These are phyloP conservation scores for Brotula barbata DNA, from an alignment of 2,797 vertebrate species.

Conservation along the genomic window DNA sequence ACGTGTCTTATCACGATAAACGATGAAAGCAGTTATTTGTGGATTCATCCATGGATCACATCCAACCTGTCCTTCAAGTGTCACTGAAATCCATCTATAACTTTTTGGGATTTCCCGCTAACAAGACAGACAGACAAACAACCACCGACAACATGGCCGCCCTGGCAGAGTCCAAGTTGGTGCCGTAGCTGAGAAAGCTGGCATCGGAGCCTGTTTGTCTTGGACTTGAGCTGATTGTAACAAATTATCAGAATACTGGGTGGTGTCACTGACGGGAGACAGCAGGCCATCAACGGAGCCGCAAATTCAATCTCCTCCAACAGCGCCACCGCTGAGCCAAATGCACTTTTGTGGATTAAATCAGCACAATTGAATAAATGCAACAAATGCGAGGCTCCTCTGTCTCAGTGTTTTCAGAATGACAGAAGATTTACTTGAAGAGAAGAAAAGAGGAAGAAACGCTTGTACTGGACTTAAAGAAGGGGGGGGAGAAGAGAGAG, in stretches of 20 bases:
- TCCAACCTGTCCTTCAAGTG: too few relatives aligned
- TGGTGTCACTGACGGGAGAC: slow-evolving; percentile 8
- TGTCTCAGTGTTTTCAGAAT: not conserved
- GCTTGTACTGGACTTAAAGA: not conserved
- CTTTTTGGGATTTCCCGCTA: too few relatives aligned
- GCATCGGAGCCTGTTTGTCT: not conserved
- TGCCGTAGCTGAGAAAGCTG: slow-evolving; percentile 1
- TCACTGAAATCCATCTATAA: too few relatives aligned
- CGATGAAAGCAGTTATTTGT: too few relatives aligned
- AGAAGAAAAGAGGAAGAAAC: not conserved
- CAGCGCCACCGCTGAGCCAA: not conserved
- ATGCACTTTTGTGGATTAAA: not conserved
- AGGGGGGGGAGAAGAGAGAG: slow-evolving; percentile 2
- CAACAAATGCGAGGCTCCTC: not conserved
- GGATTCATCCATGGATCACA: too few relatives aligned
- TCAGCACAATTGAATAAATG: not conserved
- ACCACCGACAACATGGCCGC: too few relatives aligned
- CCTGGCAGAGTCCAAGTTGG: too few relatives aligned
- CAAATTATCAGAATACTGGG: slow-evolving; percentile 16
- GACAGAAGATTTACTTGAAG: not conserved
- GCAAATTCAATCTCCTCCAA: not conserved
- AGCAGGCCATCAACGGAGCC: slow-evolving; percentile 3
- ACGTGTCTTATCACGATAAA: too few relatives aligned
- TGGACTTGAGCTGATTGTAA: slow-evolving; percentile 3
- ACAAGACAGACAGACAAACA: too few relatives aligned